These are phyloP conservation scores for Adelognathus sp. DNA, from an alignment of 2,888 invertebrate genomes.

Conservation along the genomic window DNA sequence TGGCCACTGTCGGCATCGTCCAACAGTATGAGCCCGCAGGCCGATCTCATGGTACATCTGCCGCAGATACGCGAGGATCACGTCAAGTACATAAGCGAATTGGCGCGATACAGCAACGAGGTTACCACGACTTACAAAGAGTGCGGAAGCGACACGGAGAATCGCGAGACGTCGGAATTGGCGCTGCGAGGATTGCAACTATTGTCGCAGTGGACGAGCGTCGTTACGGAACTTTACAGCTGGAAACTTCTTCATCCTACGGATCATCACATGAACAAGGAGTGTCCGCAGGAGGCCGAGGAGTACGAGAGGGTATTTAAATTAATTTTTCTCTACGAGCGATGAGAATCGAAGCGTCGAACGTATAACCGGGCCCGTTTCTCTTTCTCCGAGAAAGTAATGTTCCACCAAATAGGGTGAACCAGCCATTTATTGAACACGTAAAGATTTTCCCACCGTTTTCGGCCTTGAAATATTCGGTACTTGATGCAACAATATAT, in stretches of 20 bases:
- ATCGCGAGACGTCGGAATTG: conserved; percentile 94
- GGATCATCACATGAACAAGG: conserved; percentile 96
- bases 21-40: conserved; percentile 92
- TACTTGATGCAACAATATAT: too few species aligned
- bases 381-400: not conserved
- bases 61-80: conserved; percentile 98
- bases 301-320: conserved; percentile 93
- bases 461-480: too few species aligned
- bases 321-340: not conserved
- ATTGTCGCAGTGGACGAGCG: conserved; percentile 97
- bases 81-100: conserved; percentile 97
- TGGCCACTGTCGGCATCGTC: conserved; percentile 95
- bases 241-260: conserved; percentile 99
- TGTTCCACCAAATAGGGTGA: too few species aligned
- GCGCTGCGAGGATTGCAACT: conserved; percentile 96
- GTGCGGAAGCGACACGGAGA: conserved; percentile 94
- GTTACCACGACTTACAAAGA: conserved; percentile 97
- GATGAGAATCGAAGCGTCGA: not conserved
- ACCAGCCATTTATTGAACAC: too few species aligned
- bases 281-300: conserved; percentile 97
- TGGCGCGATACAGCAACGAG: conserved; percentile 86
- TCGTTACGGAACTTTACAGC: conserved; percentile 97
- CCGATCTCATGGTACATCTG: conserved; percentile 96
- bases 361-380: not conserved
- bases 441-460: too few species aligned